Percentiles rank a stretch among this genome's conserved stretches.
These are phyloP conservation scores for Catonia carolina DNA, from an alignment of 2,888 invertebrate species.

Conservation along the genomic window DNA sequence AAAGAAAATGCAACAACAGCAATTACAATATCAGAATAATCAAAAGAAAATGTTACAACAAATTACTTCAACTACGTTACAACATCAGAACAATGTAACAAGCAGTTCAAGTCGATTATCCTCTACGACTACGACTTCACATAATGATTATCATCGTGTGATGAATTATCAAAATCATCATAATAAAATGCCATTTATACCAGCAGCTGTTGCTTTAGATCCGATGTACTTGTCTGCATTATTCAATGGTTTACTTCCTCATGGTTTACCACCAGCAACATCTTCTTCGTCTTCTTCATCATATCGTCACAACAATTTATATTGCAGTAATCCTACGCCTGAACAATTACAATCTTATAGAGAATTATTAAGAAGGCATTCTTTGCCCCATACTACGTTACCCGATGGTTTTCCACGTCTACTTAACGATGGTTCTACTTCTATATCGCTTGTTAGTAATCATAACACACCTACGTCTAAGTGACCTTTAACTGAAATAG, in stretches of 20 bases:
- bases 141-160: no score
- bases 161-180: no score
- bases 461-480: constrained; percentile 43
- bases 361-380: constrained; percentile 40
- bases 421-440: constrained; percentile 42
- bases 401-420: constrained; percentile 34
- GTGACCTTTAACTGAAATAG: constrained; percentile 30
- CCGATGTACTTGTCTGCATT: constrained; percentile 30
- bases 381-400: not conserved
- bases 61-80: not conserved
- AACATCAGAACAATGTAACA: no score
- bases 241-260: constrained; percentile 27
- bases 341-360: constrained; percentile 50
- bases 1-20: constrained; percentile 11
- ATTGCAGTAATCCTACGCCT: constrained; percentile 37
- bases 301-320: not conserved
- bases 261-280: constrained; percentile 43
- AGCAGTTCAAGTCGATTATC: no score
- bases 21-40: not conserved
- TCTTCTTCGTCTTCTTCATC: not conserved
- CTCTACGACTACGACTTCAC: no score
- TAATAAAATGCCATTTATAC: no score
- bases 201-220: constrained; percentile 21
- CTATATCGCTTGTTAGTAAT: constrained; percentile 42
- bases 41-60: not conserved